A percentile compares a stretch with the other conserved stretches of the same genome.
Evolutionary conservation across 2,113 vertebrate species (phyloP).

Genomic region (Chamaetylas fuelleborni): DNA sequence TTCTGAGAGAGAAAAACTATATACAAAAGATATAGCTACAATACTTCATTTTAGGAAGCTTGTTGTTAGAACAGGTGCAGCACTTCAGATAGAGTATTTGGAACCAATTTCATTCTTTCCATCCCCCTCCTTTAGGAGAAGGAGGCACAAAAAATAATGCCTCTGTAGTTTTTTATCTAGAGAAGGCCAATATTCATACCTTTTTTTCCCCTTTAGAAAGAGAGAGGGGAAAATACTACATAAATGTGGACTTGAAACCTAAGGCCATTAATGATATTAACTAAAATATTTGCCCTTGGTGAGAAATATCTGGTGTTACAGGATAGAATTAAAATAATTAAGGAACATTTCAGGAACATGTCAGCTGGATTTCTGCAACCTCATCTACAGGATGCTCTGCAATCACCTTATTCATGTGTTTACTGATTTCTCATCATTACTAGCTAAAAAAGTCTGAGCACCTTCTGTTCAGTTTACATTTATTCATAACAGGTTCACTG

Average conservation of each 20-base stretch:
- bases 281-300: not conserved
- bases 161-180: not conserved
- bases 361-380: not conserved
- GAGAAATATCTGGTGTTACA: not conserved
- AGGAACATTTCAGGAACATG: not conserved
- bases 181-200: not conserved
- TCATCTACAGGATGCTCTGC: not conserved
- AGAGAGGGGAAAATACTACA: not conserved
- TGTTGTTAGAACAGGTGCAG: not conserved
- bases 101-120: not conserved
- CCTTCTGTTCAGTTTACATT: not conserved
- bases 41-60: not conserved
- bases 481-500: not conserved
- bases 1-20: not conserved
- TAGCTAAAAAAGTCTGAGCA: not conserved
- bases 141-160: not conserved
- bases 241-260: not conserved
- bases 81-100: not conserved
- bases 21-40: not conserved
- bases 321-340: not conserved
- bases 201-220: not conserved
- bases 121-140: not conserved
- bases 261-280: not conserved
- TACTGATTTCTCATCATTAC: not conserved
- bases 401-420: not conserved